phyloP scores from a whole-genome alignment of 2,888 invertebrate species.

The Cosmopolites sordidus region DNA sequence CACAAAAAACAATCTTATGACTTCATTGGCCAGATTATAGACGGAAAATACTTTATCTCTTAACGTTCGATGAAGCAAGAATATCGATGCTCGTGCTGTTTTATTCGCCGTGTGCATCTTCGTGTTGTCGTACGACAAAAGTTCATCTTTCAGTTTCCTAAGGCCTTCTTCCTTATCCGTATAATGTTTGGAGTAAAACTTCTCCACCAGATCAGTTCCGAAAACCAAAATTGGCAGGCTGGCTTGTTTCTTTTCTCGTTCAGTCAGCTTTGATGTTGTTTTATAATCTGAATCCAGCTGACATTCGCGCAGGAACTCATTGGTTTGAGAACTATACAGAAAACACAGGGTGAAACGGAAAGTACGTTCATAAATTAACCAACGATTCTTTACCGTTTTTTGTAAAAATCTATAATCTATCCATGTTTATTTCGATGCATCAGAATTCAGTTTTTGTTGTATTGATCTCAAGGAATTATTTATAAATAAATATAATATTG shows the following conservation, averaged over 20 bases:
- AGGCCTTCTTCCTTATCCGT: constrained; percentile 85
- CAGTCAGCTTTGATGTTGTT: constrained; percentile 61
- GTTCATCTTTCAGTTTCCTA: constrained; percentile 59
- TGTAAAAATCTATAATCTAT: too few relatives aligned
- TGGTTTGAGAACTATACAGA: constrained; percentile 68
- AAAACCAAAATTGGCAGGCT: constrained; percentile 87
- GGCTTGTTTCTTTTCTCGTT: constrained; percentile 81
- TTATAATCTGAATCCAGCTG: constrained; percentile 58
- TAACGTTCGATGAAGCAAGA: constrained; percentile 73
- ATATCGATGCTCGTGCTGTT: constrained; percentile 75
- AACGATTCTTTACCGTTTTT: too few relatives aligned
- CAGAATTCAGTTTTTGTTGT: too few relatives aligned
- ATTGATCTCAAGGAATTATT: too few relatives aligned
- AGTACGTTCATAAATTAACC: too few relatives aligned
- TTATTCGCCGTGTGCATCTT: constrained; percentile 64
- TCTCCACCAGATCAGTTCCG: constrained; percentile 84
- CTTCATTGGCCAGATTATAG: constrained; percentile 78
- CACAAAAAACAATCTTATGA: constrained; percentile 72
- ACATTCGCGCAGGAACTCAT: constrained; percentile 73
- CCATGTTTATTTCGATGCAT: too few relatives aligned
- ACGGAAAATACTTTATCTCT: constrained; percentile 87
- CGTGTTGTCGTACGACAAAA: constrained; percentile 49
- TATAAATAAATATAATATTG: too few relatives aligned
- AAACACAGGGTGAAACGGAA: too few relatives aligned
- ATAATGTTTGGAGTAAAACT: constrained; percentile 86